Percentiles rank a stretch among this genome's conserved stretches.
These are phyloP conservation scores for Acanthurus lineatus DNA, from an alignment of 2,797 vertebrate genomes.

Conservation along the genomic window DNA sequence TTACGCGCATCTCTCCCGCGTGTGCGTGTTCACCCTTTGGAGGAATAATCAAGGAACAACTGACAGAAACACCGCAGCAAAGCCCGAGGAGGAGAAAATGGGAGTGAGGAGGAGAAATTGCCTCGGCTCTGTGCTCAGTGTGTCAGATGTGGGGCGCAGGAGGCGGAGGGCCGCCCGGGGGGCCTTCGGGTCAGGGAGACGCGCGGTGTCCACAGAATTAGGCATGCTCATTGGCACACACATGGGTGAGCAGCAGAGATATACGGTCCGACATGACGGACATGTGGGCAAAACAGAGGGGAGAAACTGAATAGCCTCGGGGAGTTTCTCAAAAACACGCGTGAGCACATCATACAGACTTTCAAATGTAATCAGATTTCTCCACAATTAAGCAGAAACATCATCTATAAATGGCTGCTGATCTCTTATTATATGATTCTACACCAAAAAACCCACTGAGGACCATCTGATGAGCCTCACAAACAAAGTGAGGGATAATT, in stretches of 20 bases:
- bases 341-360: background rate
- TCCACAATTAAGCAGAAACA: no score
- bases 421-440: no score
- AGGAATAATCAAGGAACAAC: slow-evolving; percentile 16
- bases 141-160: slow-evolving; percentile 69
- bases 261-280: background rate
- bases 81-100: slow-evolving; percentile 31
- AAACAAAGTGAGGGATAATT: slow-evolving; percentile 9
- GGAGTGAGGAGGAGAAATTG: slow-evolving; percentile 36
- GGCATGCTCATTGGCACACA: slow-evolving; percentile 80
- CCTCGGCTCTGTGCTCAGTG: slow-evolving; percentile 40
- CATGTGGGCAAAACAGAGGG: slow-evolving; percentile 22
- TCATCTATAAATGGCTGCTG: no score
- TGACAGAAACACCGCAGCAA: slow-evolving; percentile 38
- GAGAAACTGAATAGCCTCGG: slow-evolving; percentile 1
- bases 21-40: slow-evolving; percentile 2
- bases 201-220: slow-evolving; percentile 82
- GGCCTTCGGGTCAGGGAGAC: slow-evolving; percentile 81
- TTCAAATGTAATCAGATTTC: background rate
- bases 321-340: background rate
- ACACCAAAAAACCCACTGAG: background rate
- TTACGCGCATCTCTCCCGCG: slow-evolving; percentile 24
- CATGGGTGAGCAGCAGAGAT: slow-evolving; percentile 61
- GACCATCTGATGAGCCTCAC: background rate
- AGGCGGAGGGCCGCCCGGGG: slow-evolving; percentile 70